Percentiles rank a stretch among this genome's conserved stretches.
Evolutionary conservation across 2,113 vertebrate genomes (phyloP).

Genomic region (Turnix velox): DNA sequence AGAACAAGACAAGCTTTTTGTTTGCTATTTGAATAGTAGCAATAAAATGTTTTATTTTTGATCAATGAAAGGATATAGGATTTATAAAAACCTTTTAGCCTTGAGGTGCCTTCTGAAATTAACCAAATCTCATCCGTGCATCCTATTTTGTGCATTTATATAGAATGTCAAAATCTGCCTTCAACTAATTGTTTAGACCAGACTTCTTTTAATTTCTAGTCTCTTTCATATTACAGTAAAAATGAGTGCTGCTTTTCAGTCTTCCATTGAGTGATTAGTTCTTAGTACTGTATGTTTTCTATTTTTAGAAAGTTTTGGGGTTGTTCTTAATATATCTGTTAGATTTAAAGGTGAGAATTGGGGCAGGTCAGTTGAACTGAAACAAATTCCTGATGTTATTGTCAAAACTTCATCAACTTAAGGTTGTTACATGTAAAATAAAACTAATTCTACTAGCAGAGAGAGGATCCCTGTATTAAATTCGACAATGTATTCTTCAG

Average conservation of each 20-base stretch:
- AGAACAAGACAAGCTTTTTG: conserved; percentile 74
- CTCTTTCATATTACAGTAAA: conserved; percentile 73
- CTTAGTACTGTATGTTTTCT: conserved; percentile 72
- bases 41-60: conserved; percentile 86
- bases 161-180: conserved; percentile 78
- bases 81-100: conserved; percentile 91
- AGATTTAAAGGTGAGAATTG: conserved; percentile 52
- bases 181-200: conserved; percentile 71
- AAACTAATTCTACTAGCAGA: neutral
- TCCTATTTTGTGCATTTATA: conserved; percentile 80
- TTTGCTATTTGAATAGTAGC: conserved; percentile 87
- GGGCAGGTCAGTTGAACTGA: conserved; percentile 49
- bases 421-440: neutral
- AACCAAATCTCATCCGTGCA: conserved; percentile 82
- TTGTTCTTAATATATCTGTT: conserved; percentile 58
- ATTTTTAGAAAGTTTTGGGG: neutral
- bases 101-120: conserved; percentile 96
- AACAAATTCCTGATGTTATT: neutral
- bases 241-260: conserved; percentile 72
- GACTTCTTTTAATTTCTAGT: conserved; percentile 73
- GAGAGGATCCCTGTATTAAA: neutral
- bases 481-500: neutral
- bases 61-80: conserved; percentile 82
- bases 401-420: neutral
- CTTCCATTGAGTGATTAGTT: conserved; percentile 77